These are phyloP conservation scores for Sesia apiformis DNA, from an alignment of 2,888 invertebrate species.

Conservation along the genomic window DNA sequence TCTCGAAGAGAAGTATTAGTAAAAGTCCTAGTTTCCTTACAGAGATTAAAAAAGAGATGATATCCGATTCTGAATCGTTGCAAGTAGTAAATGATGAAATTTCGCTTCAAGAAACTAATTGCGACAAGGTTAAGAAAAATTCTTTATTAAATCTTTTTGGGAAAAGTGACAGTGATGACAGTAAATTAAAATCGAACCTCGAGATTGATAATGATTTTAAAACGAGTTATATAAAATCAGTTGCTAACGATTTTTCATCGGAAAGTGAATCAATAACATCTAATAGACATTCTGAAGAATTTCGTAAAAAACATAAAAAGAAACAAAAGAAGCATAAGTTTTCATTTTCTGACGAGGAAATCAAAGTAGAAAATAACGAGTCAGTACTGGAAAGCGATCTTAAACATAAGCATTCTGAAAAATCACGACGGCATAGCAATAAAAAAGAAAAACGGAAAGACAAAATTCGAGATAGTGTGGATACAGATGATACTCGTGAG, in stretches of 20 bases:
- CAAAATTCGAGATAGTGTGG: constrained; percentile 67
- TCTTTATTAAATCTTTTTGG: constrained; percentile 58
- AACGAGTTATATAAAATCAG: constrained; percentile 35
- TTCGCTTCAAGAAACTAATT: constrained; percentile 26
- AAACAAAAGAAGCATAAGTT: constrained; percentile 87
- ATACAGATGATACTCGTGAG: constrained; percentile 60
- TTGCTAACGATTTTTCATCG: constrained; percentile 57
- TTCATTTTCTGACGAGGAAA: constrained; percentile 75
- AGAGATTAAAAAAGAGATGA: constrained; percentile 75
- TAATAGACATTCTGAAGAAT: constrained; percentile 59
- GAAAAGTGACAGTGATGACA: constrained; percentile 64
- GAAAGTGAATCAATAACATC: constrained; percentile 60
- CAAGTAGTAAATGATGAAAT: constrained; percentile 28
- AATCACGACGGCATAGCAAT: constrained; percentile 64
- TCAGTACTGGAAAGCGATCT: constrained; percentile 29
- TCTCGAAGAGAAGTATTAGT: constrained; percentile 65
- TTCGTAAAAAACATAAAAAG: constrained; percentile 87
- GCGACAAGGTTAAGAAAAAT: constrained; percentile 48
- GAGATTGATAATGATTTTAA: constrained; percentile 50
- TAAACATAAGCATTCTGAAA: constrained; percentile 63
- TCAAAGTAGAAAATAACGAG: constrained; percentile 49
- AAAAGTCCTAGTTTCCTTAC: constrained; percentile 44
- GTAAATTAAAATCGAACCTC: constrained; percentile 45
- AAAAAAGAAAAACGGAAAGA: constrained; percentile 78
- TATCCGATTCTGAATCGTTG: constrained; percentile 55